phyloP scores from a whole-genome alignment of 2,797 vertebrate genomes.

The Delichon dasypus region DNA sequence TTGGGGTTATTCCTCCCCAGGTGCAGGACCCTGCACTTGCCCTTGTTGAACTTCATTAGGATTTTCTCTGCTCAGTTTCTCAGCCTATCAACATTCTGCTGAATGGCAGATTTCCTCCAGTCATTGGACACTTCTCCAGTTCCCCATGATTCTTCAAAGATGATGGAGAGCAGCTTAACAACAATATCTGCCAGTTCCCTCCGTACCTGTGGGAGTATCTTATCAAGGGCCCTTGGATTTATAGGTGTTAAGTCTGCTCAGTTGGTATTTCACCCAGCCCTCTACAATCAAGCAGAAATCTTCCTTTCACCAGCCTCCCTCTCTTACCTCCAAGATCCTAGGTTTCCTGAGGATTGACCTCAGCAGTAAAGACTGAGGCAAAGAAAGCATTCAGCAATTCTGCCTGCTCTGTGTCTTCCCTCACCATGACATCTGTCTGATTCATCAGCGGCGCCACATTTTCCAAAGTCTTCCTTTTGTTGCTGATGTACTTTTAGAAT shows the following conservation, averaged over 20 bases:
- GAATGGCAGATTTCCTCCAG: not conserved
- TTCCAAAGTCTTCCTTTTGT: not conserved
- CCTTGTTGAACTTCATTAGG: not conserved
- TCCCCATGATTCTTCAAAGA: not conserved
- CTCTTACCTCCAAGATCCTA: not conserved
- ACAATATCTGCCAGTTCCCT: not conserved
- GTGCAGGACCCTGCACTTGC: not conserved
- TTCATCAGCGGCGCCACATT: not conserved
- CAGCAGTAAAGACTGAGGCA: not conserved
- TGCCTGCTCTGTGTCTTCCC: not conserved
- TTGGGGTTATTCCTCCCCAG: not conserved
- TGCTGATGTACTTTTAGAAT: too few species aligned
- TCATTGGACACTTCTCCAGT: not conserved
- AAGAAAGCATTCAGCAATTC: not conserved
- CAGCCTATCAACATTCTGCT: not conserved
- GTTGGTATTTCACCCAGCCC: not conserved
- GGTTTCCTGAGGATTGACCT: not conserved
- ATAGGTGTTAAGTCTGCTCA: not conserved
- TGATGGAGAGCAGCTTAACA: not conserved
- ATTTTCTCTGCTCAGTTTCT: not conserved
- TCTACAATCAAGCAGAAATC: not conserved
- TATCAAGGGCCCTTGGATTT: not conserved
- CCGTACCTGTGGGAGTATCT: accelerated
- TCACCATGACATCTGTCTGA: accelerated
- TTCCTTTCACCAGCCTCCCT: not conserved